Evolutionary conservation across 1,140 invertebrate genomes (phyloP).

Genomic region (Lethrus apterus): DNA sequence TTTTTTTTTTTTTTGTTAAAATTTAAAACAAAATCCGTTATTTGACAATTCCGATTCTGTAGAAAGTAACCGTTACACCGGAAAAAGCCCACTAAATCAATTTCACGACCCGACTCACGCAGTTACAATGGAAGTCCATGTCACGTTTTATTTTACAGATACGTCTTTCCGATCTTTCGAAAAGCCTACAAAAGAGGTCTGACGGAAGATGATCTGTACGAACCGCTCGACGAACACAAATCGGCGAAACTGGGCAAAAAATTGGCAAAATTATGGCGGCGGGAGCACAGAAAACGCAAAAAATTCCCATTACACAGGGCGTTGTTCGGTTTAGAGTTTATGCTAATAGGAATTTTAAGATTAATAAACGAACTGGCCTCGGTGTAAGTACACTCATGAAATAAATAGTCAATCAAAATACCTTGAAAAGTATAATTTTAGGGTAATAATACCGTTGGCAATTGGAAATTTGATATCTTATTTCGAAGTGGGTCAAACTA

Average conservation of each 20-base stretch:
- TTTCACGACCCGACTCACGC: too few species aligned
- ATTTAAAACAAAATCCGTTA: too few species aligned
- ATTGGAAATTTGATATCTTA: conserved; percentile 64
- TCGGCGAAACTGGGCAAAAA: conserved; percentile 10
- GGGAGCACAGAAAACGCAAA: conserved; percentile 34
- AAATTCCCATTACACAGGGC: conserved; percentile 36
- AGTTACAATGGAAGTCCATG: too few species aligned
- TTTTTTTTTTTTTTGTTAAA: too few species aligned
- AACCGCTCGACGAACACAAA: conserved; percentile 15
- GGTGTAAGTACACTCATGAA: conserved; percentile 30
- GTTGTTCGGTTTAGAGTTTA: conserved; percentile 39
- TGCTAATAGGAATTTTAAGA: conserved; percentile 37
- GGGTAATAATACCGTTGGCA: conserved; percentile 62
- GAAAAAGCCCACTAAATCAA: too few species aligned
- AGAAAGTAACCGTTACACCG: too few species aligned
- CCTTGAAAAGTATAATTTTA: too few species aligned
- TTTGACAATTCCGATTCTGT: too few species aligned
- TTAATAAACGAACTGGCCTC: conserved; percentile 37
- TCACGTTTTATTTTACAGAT: conserved; percentile 39
- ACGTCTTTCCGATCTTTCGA: conserved; percentile 46
- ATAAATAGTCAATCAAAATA: background rate
- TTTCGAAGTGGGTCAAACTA: conserved; percentile 47
- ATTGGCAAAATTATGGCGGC: conserved; percentile 13
- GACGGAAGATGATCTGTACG: conserved; percentile 17
- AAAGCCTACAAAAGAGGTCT: conserved; percentile 44